phyloP scores from a whole-genome alignment of 2,797 vertebrate genomes.

The Syngnathus acus region DNA sequence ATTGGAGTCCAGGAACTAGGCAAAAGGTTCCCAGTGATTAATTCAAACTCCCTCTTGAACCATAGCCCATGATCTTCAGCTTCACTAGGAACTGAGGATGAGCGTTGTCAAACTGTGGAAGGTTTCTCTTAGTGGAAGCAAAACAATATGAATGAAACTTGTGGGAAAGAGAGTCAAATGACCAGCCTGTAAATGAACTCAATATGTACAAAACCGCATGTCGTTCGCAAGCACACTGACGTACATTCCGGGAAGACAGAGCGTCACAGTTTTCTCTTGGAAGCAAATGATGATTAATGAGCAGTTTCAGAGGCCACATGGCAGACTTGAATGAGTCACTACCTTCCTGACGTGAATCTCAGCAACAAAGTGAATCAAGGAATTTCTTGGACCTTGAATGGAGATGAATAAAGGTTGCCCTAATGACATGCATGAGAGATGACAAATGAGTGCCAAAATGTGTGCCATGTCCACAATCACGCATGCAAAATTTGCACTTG shows the following conservation, averaged over 20 bases:
- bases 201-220: no score
- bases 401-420: background rate
- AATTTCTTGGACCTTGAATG: background rate
- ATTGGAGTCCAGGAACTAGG: background rate
- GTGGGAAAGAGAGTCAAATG: no score
- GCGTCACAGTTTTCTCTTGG: background rate
- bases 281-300: background rate
- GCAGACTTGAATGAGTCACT: background rate
- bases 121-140: slow-evolving; percentile 14
- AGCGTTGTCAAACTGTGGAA: background rate
- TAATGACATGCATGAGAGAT: background rate
- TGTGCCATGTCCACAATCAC: background rate
- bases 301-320: background rate
- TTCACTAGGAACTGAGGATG: slow-evolving; percentile 78
- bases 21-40: background rate
- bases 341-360: background rate
- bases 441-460: background rate
- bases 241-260: background rate
- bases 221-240: no score
- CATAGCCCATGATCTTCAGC: slow-evolving; percentile 83
- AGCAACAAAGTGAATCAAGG: no score
- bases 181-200: no score
- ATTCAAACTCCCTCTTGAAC: background rate
- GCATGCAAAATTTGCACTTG: background rate
- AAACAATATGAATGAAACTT: no score